Conservation (phyloP, 2,113 vertebrate species). For the Irena cyanogastra region DNA sequence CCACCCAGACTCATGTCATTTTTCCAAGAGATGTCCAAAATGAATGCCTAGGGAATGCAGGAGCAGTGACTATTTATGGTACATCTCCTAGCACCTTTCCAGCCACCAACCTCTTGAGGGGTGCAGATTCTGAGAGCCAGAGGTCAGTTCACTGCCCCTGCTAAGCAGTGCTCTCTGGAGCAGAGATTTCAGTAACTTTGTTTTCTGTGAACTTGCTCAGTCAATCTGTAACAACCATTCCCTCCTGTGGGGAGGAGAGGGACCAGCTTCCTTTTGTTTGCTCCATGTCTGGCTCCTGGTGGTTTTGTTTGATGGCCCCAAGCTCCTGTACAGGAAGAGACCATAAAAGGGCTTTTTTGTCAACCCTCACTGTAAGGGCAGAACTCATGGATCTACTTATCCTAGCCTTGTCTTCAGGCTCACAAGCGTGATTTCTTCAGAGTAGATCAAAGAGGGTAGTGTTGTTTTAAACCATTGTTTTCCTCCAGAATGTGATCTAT, state of each 20-base stretch:
- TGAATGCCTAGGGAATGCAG: background rate
- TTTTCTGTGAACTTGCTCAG: background rate
- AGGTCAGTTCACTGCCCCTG: background rate
- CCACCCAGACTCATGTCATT: background rate
- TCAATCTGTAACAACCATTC: background rate
- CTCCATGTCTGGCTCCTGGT: background rate
- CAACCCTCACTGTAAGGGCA: background rate
- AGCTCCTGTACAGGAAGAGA: background rate
- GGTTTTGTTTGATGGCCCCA: background rate
- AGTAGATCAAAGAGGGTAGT: background rate
- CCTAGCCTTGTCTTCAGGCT: background rate
- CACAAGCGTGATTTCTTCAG: background rate
- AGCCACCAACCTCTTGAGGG: background rate
- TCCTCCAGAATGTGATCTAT: background rate
- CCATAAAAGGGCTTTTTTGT: background rate
- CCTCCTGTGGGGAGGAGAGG: background rate
- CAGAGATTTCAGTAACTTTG: background rate
- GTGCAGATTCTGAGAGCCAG: background rate
- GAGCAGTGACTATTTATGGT: fast-evolving
- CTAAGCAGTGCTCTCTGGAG: background rate
- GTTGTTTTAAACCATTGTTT: background rate
- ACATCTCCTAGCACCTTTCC: background rate
- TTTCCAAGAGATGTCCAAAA: background rate
- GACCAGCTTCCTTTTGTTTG: background rate
- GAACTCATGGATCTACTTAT: background rate